Conservation (phyloP, 2,113 vertebrate species). For the Podilymbus podiceps region DNA sequence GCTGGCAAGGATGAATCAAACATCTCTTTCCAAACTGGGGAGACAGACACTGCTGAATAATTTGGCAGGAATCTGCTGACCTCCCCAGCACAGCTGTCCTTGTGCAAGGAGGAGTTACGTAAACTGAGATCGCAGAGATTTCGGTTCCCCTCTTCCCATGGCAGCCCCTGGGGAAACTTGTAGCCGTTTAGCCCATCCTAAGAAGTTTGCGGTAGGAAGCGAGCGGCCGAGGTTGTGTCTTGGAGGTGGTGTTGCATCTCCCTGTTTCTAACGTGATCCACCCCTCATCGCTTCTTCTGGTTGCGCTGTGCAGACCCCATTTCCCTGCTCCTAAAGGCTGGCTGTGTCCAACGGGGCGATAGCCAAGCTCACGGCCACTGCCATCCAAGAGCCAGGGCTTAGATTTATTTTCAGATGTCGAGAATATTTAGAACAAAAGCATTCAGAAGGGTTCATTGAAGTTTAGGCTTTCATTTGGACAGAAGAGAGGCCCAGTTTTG, state of each 20-base stretch:
- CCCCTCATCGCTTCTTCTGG: rapidly evolving
- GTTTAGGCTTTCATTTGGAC: not conserved
- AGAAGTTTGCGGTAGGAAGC: rapidly evolving
- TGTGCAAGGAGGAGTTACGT: not conserved
- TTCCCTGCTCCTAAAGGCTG: not conserved
- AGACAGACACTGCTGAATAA: conserved; percentile 51
- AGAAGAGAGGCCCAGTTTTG: not conserved
- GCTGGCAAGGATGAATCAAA: conserved; percentile 11
- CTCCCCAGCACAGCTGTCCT: conserved; percentile 42
- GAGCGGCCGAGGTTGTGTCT: not conserved
- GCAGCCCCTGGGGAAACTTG: not conserved
- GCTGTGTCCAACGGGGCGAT: rapidly evolving
- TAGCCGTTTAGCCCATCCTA: not conserved
- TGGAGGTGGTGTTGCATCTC: not conserved
- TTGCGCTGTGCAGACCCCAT: not conserved
- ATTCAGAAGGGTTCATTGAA: not conserved
- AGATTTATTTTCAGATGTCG: not conserved
- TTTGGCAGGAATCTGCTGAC: conserved; percentile 7
- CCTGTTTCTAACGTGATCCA: not conserved
- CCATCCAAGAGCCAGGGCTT: not conserved
- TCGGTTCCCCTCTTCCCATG: not conserved
- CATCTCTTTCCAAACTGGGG: not conserved
- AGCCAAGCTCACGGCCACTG: not conserved
- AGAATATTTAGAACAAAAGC: not conserved
- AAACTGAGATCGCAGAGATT: not conserved